These are phyloP conservation scores for Corythornis cristatus DNA, from an alignment of 2,113 vertebrate species.

Conservation along the genomic window DNA sequence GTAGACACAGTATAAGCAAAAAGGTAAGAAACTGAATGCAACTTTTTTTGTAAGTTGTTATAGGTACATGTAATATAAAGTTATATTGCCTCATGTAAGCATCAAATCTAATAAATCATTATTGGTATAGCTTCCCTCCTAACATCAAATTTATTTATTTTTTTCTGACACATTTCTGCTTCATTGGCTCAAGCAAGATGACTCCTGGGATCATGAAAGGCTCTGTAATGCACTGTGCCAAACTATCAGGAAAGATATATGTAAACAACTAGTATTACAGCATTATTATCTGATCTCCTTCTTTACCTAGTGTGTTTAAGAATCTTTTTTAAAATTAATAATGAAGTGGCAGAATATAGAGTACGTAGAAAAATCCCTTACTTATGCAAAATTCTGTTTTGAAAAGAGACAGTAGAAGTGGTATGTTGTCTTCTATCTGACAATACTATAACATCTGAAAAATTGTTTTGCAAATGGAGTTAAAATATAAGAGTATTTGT, in stretches of 20 bases:
- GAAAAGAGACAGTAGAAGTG: not conserved
- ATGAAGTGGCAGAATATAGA: not conserved
- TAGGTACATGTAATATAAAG: not conserved
- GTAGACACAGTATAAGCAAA: not conserved
- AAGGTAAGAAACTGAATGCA: not conserved
- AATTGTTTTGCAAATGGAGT: not conserved
- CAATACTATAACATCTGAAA: not conserved
- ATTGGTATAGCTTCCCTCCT: not conserved
- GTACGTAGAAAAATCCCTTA: not conserved
- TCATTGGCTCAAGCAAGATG: not conserved
- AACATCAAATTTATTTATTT: not conserved
- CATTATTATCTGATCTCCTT: not conserved
- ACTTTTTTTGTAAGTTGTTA: not conserved
- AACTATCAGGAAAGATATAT: not conserved
- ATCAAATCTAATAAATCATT: not conserved
- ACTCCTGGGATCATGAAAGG: not conserved
- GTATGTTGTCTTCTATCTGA: not conserved
- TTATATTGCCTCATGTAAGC: not conserved
- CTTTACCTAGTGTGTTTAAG: not conserved
- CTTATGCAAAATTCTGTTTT: not conserved
- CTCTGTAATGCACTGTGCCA: not conserved
- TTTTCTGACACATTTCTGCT: not conserved
- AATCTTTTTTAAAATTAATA: not conserved
- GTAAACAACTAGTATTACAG: not conserved
- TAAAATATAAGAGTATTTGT: not conserved